Evolutionary conservation across 2,888 invertebrate genomes (phyloP), one percentile per base, ranked within the genome.

Genomic region (Sthenelais limicola): DNA sequence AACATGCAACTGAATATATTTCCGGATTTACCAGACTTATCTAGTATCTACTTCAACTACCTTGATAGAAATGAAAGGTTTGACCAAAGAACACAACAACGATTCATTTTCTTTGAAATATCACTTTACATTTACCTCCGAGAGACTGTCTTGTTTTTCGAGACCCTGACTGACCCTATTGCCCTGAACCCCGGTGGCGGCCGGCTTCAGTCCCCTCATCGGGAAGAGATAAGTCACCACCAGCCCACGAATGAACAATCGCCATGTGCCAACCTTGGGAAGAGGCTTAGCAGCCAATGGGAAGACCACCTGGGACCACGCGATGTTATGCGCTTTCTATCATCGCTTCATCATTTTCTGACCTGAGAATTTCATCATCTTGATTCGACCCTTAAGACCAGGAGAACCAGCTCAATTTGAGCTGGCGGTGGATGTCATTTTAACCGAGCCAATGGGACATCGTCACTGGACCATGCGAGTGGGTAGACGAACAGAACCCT

Each of bases 141-240:
- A 24, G 26, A n/a, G 21, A 35, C 18, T 35, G 62, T 62, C 38
- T 67, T 30, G 47, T 67, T 35, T 67, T 67, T 48, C 48, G 67
- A 67, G 67, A 52, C 68, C 68, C 68, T 68, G 68, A 68, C 68
- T 68, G 68, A 68, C 68, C 68, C 68, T 68, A 68, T 68, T 51
- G 68, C 68, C 68, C 68, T 68, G 18, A 68, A 62, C 62, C 62
- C 62, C 38, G 62, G 62, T 62, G 62, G 62, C 62, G 62, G 62
- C 62, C 62, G 62, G 62, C 62, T 38, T 62, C 62, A 56, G 62
- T 35, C 62, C 62, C 62, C 62, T 62, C 43, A 43, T 35, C 38
- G 62, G 62, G 62, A 62, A 35, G 62, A 62, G 62, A 35, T 35
- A 38, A 43, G 56, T 56, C 30, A 56, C 56, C 56, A 62, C 62